Evolutionary conservation across 2,797 vertebrate species (phyloP).

Genomic region (Dicrostonyx torquatus): DNA sequence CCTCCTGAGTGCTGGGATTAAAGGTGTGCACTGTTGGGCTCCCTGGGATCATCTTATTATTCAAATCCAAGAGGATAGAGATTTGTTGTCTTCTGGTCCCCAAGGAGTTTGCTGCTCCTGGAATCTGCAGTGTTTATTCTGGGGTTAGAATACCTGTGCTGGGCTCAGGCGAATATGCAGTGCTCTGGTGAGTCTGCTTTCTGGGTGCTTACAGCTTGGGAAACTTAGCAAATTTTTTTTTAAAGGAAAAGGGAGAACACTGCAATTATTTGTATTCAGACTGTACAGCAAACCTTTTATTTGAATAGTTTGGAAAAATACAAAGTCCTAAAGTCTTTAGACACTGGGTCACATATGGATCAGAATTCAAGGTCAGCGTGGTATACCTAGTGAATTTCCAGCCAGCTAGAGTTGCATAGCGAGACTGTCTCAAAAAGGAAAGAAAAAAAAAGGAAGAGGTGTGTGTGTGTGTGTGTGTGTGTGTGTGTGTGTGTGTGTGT

Average conservation of each 20-base stretch:
- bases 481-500: neutral
- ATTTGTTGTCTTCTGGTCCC: slow-evolving; percentile 44
- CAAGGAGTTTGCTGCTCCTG: slow-evolving; percentile 39
- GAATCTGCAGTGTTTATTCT: neutral
- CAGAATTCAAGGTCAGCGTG: neutral
- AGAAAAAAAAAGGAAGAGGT: neutral
- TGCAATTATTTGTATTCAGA: neutral
- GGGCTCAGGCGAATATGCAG: neutral
- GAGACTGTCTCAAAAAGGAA: neutral
- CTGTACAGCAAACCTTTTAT: neutral
- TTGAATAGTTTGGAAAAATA: slow-evolving; percentile 49
- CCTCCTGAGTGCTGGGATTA: too few relatives aligned
- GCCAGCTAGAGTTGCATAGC: neutral
- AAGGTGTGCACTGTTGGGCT: neutral
- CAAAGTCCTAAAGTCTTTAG: neutral
- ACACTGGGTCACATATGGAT: neutral
- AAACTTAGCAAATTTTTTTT: neutral
- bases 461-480: neutral
- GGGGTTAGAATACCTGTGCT: neutral
- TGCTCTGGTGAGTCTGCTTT: neutral
- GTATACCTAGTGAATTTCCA: neutral
- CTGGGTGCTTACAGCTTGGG: neutral
- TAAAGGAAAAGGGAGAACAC: neutral
- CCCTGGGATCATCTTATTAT: neutral
- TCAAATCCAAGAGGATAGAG: slow-evolving; percentile 24